phyloP scores from a whole-genome alignment of 2,888 invertebrate species.

The Phengaris arion region DNA sequence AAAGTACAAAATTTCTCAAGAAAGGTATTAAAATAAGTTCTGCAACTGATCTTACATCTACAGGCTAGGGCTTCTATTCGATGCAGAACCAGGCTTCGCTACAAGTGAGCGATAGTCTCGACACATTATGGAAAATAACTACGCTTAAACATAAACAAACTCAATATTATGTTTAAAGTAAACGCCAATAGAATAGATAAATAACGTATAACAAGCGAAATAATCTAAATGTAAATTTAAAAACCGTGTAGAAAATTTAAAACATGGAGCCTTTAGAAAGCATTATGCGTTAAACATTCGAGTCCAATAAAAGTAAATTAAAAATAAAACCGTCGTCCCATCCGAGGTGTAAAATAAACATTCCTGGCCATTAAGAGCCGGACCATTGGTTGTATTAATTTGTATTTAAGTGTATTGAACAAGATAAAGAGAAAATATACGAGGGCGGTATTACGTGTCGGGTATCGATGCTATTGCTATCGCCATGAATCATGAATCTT shows the following conservation, averaged over 20 bases:
- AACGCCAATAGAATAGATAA: constrained; percentile 14
- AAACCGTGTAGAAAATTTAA: constrained; percentile 28
- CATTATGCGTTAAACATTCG: constrained; percentile 53
- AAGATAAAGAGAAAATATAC: constrained; percentile 77
- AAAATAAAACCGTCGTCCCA: constrained; percentile 71
- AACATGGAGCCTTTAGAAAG: constrained; percentile 48
- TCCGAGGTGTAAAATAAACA: constrained; percentile 78
- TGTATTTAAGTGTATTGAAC: constrained; percentile 80
- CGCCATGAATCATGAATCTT: constrained; percentile 1
- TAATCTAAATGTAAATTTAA: constrained; percentile 27
- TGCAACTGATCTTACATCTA: no score
- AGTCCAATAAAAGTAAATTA: constrained; percentile 56
- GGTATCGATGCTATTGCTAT: constrained; percentile 25
- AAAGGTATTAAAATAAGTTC: no score
- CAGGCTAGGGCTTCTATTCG: no score
- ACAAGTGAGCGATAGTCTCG: background rate
- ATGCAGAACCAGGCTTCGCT: no score
- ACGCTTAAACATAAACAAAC: background rate
- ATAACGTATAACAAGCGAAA: constrained; percentile 5
- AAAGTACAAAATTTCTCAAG: no score
- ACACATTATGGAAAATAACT: background rate
- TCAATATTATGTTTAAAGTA: constrained; percentile 14
- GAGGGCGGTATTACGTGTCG: constrained; percentile 60
- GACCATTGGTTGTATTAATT: constrained; percentile 77
- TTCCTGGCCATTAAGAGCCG: constrained; percentile 72